A percentile compares a stretch with the other conserved stretches of the same genome.
These are phyloP conservation scores for Azemiops feae DNA, from an alignment of 2,113 vertebrate genomes.

Conservation along the genomic window DNA sequence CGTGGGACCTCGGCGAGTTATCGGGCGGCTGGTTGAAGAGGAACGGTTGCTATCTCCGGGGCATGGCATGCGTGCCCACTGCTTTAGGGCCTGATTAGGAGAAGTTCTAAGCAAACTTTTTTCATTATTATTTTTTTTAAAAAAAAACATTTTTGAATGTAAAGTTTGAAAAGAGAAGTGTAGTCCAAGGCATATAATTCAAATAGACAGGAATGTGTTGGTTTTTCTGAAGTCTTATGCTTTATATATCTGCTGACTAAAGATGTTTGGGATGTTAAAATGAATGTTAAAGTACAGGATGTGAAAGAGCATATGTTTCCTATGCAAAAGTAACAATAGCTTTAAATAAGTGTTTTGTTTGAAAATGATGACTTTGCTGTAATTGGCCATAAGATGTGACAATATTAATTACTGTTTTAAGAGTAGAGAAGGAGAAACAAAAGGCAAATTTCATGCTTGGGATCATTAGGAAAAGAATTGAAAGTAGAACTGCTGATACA, in stretches of 20 bases:
- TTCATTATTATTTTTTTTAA: background rate
- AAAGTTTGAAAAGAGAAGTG: background rate
- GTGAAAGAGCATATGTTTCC: slow-evolving; percentile 33
- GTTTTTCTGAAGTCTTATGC: background rate
- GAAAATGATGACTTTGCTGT: slow-evolving; percentile 41
- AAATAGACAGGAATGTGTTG: background rate
- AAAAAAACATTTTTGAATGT: background rate
- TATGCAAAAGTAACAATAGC: slow-evolving; percentile 43
- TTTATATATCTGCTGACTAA: slow-evolving; percentile 23
- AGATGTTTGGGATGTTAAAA: slow-evolving; percentile 35
- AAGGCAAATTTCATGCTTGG: background rate
- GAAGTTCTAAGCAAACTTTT: background rate
- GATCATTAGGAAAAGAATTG: background rate
- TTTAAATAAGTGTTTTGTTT: slow-evolving; percentile 33
- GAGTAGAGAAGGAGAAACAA: background rate
- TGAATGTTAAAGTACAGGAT: slow-evolving; percentile 39
- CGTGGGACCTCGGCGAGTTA: too few species aligned
- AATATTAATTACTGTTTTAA: background rate
- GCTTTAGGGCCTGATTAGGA: background rate
- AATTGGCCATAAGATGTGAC: background rate
- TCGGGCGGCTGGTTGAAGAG: too few species aligned
- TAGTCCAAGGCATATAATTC: background rate
- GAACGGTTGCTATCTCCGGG: too few species aligned
- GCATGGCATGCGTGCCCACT: too few species aligned
- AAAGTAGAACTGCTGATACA: background rate